These are phyloP conservation scores for Rhysida immarginata DNA, from an alignment of 1,140 invertebrate genomes.

Conservation along the genomic window DNA sequence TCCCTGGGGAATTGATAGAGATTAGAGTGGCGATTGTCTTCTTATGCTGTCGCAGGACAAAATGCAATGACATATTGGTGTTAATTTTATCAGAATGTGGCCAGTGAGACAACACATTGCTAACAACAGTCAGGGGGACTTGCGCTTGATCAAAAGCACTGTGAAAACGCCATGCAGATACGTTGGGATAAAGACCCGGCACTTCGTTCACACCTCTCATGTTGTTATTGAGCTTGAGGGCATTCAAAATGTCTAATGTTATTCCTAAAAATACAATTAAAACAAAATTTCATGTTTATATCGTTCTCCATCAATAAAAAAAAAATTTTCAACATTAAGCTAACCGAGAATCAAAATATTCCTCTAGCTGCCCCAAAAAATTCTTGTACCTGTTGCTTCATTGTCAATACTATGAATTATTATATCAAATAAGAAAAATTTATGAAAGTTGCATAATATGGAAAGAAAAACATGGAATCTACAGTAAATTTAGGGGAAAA, in stretches of 20 bases:
- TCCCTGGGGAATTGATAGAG: slow-evolving; percentile 32
- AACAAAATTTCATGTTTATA: too few relatives aligned
- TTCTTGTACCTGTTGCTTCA: too few relatives aligned
- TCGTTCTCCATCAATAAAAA: too few relatives aligned
- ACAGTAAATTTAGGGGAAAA: too few relatives aligned
- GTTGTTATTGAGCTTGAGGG: slow-evolving; percentile 28
- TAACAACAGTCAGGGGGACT: slow-evolving; percentile 22
- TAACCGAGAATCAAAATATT: too few relatives aligned
- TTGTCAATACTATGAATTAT: too few relatives aligned
- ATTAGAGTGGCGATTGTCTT: slow-evolving; percentile 31
- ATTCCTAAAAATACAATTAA: slow-evolving; percentile 1
- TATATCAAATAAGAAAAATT: too few relatives aligned
- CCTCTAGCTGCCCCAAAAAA: too few relatives aligned
- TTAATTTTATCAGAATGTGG: slow-evolving; percentile 9
- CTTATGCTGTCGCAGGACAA: slow-evolving; percentile 31
- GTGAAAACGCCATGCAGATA: slow-evolving; percentile 32
- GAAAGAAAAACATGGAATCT: too few relatives aligned
- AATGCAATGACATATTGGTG: slow-evolving; percentile 14
- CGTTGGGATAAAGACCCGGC: slow-evolving; percentile 26
- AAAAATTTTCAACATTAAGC: too few relatives aligned
- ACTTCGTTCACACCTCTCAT: slow-evolving; percentile 30
- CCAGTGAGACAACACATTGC: slow-evolving; percentile 20
- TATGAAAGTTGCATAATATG: too few relatives aligned
- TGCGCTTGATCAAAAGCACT: slow-evolving; percentile 29
- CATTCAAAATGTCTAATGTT: slow-evolving; percentile 29